These are phyloP conservation scores for Anoura caudifer DNA, from an alignment of 2,113 vertebrate genomes.

Conservation along the genomic window DNA sequence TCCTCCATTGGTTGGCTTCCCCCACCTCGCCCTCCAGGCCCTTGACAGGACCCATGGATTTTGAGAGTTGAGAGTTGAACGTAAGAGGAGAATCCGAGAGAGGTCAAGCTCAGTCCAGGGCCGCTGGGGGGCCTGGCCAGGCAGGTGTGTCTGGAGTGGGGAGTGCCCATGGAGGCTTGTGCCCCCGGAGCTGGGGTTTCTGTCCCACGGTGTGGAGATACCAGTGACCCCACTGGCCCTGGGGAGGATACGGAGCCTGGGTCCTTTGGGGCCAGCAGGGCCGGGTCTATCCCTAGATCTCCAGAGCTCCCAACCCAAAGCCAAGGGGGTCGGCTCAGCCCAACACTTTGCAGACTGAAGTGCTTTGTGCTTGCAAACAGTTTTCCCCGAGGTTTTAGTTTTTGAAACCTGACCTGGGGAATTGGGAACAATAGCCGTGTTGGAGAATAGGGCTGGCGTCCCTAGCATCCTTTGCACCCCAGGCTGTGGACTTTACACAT, in stretches of 20 bases:
- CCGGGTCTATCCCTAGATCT: neutral
- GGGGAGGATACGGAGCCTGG: neutral
- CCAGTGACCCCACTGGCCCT: neutral
- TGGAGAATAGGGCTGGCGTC: no score
- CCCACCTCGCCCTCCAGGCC: neutral
- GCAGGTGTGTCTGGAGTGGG: accelerated
- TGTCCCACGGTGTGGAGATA: neutral
- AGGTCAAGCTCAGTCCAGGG: neutral
- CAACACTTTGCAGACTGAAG: no score
- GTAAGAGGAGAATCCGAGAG: neutral
- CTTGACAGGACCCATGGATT: neutral
- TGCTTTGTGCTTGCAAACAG: accelerated
- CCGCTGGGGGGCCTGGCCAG: neutral
- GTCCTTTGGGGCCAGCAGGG: neutral
- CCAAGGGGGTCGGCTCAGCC: accelerated
- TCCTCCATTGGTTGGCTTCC: neutral
- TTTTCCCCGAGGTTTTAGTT: neutral
- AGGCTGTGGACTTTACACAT: accelerated
- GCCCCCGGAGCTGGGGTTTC: neutral
- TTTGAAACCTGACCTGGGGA: neutral
- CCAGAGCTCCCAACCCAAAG: neutral
- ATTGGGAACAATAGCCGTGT: neutral
- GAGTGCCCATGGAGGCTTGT: neutral
- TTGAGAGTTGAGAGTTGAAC: neutral
- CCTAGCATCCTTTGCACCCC: neutral